Base-by-base conservation (phyloP, 2,113 vertebrate species). In the Oreochromis spilurus region DNA sequence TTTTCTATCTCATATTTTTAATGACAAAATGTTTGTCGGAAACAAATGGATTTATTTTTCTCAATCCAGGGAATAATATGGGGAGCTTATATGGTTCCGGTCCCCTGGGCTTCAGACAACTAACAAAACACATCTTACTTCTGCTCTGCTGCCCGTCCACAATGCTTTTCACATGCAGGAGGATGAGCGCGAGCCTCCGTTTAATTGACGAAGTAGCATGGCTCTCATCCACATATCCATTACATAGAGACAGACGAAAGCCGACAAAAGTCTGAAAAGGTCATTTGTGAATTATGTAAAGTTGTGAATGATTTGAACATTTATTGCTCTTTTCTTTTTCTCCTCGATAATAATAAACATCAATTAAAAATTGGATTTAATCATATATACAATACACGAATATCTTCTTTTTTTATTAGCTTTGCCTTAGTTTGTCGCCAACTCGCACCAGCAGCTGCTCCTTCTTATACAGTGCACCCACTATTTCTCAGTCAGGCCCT, bases 111-210 rank as follows among this genome's bases (percentile, higher is more conserved):
- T 97, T 97, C 97, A 97, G 97, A 97, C 97, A 89, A 95, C 97
- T 97, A 97, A 98, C 98, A 98, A 97, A 97, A 98, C 97, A 97
- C 95, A 89, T 97, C 96, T 98, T 97, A 97, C 96, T 97, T 98
- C 97, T 97, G 97, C 97, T 97, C 97, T 97, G 96, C 95, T 97
- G 96, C 95, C 79, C 87, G 87, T 93, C 95, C 95, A 97, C 96
- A 97, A 97, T 98, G 96, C 97, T 97, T 97, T 97, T 97, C 97
- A 97, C 96, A 96, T n/a, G 93, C 96, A 96, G 96, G 96, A 96
- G 96, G 95, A 95, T 93, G 90, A 96, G 94, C 92, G 95, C 93
- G 95, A 96, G 93, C 90, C 93, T 94, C 96, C 96, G 92, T 91
- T 95, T 90, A 80, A 48, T 92, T 94, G 96, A 96, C 95, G 95